phyloP scores from a whole-genome alignment of 2,113 vertebrate genomes.

The Neomonachus schauinslandi region DNA sequence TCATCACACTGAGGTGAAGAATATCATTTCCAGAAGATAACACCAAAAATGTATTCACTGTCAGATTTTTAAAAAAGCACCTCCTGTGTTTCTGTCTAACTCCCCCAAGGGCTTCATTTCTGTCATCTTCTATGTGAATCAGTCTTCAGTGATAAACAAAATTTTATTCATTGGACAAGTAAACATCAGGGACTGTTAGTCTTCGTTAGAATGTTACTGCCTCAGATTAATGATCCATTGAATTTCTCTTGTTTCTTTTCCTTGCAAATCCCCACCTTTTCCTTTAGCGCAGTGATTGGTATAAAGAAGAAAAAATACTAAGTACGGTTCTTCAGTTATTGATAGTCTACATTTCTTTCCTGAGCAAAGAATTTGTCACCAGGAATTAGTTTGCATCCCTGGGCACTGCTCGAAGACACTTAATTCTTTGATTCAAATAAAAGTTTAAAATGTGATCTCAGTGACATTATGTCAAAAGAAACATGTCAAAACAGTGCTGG shows the following conservation, averaged over 20 bases:
- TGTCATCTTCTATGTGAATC: constrained; percentile 2
- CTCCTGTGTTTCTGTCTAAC: not conserved
- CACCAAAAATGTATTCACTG: not conserved
- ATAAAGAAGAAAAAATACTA: constrained; percentile 32
- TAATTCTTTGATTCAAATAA: constrained; percentile 31
- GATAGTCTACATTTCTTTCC: not conserved
- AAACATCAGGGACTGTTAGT: not conserved
- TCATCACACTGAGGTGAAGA: not conserved
- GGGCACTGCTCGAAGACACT: not conserved
- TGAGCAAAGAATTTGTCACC: not conserved
- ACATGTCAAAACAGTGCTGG: not conserved
- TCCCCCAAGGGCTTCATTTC: not conserved
- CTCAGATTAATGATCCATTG: constrained; percentile 21
- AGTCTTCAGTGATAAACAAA: not conserved
- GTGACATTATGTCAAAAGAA: not conserved
- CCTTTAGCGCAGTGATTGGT: not conserved
- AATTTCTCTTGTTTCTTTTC: not conserved
- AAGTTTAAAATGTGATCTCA: constrained; percentile 45
- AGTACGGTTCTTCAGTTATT: not conserved
- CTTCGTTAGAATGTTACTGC: not conserved
- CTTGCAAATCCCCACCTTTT: not conserved
- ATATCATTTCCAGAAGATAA: not conserved
- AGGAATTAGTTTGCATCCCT: not conserved
- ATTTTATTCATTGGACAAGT: constrained; percentile 18
- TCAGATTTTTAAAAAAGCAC: not conserved